Conservation (phyloP, 1,140 invertebrate species). For the Cylas formicarius region DNA sequence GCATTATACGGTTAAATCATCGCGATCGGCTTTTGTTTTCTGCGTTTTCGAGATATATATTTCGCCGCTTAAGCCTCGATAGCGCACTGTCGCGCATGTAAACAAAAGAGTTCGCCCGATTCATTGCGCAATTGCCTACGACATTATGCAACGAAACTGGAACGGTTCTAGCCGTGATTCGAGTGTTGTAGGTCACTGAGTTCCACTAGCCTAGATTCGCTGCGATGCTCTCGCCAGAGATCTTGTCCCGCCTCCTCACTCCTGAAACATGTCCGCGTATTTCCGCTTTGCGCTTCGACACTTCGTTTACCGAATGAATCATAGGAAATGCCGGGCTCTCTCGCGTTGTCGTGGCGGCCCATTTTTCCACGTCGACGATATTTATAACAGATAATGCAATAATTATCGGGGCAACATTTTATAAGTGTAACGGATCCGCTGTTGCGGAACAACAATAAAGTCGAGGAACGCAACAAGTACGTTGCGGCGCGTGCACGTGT, state of each 20-base stretch:
- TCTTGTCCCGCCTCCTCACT: no score
- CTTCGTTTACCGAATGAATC: no score
- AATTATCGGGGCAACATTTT: constrained; percentile 27
- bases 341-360: background rate
- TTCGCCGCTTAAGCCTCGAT: constrained; percentile 8
- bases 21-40: constrained; percentile 1
- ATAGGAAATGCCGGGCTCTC: constrained; percentile 15
- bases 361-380: constrained; percentile 7
- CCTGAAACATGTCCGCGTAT: no score
- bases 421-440: constrained; percentile 24
- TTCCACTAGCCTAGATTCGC: constrained; percentile 22
- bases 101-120: background rate
- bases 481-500: no score
- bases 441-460: constrained; percentile 29
- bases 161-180: constrained; percentile 16
- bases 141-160: constrained; percentile 15
- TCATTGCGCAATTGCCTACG: constrained; percentile 17
- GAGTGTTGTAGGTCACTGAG: constrained; percentile 20
- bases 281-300: constrained; percentile 1
- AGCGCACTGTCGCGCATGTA: constrained; percentile 10
- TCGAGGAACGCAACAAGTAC: no score
- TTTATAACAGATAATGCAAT: constrained; percentile 20
- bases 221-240: background rate
- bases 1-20: constrained; percentile 14
- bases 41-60: constrained; percentile 13